Conservation (phyloP, 2,113 vertebrate species). For the Dromaius novaehollandiae region DNA sequence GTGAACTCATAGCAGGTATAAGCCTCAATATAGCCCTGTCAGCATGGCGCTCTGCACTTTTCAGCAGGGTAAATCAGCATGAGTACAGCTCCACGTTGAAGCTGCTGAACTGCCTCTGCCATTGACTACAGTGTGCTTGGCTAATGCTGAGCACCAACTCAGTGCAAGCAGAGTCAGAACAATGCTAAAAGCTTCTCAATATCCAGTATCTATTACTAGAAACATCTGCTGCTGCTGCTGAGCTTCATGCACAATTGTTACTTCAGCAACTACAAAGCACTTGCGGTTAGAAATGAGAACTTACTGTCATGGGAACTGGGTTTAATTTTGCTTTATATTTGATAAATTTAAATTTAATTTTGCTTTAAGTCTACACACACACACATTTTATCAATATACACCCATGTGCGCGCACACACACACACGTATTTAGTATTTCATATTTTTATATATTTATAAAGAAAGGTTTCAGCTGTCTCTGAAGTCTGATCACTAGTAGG, state of each 20-base stretch:
- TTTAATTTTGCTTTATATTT: background rate
- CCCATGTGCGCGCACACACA: no score
- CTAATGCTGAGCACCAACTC: background rate
- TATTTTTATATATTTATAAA: no score
- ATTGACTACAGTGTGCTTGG: rapidly evolving
- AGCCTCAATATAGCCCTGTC: background rate
- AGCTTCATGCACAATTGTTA: background rate
- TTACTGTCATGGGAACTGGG: background rate
- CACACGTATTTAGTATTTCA: no score
- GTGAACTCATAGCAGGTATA: background rate
- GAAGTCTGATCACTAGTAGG: background rate
- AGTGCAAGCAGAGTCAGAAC: background rate
- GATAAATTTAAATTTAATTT: no score
- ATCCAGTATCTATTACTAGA: background rate
- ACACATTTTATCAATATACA: no score
- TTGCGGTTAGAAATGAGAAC: background rate
- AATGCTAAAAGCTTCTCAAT: background rate
- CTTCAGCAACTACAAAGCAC: background rate
- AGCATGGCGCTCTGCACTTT: background rate
- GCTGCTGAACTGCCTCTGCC: background rate
- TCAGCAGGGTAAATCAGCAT: background rate
- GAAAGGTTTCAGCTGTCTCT: background rate
- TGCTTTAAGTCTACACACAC: no score
- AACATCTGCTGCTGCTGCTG: background rate
- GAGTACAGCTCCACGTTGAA: background rate